phyloP scores from a whole-genome alignment of 1,140 invertebrate species.

The Drosophila insularis region DNA sequence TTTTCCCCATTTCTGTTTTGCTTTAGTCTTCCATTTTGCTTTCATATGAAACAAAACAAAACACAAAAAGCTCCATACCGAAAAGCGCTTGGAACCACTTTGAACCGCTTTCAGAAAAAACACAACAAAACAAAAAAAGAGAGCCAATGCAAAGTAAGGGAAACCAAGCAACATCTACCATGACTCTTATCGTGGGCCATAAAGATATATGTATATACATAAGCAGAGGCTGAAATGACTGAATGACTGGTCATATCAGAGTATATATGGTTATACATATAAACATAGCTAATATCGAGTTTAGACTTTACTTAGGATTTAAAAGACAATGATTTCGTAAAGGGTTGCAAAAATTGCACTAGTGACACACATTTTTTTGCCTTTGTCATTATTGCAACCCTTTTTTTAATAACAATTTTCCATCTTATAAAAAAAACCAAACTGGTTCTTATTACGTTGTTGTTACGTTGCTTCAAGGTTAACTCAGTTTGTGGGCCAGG shows the following conservation, averaged over 20 bases:
- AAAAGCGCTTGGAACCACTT: conserved; percentile 40
- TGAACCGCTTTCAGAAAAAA: conserved; percentile 10
- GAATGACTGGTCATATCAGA: not conserved
- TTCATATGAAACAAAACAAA: not conserved
- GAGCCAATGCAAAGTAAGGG: conserved; percentile 11
- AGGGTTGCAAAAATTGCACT: conserved; percentile 30
- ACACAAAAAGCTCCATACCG: conserved; percentile 20
- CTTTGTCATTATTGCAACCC: not conserved
- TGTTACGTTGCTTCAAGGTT: conserved; percentile 4
- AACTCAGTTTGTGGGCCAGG: conserved; percentile 3
- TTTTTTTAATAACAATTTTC: not conserved
- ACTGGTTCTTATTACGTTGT: conserved; percentile 69
- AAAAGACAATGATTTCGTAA: too few relatives aligned
- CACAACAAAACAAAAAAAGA: not conserved
- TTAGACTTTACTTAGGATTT: conserved; percentile 2
- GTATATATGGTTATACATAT: conserved; percentile 2
- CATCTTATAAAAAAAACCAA: not conserved
- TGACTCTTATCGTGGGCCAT: not conserved
- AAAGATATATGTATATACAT: not conserved
- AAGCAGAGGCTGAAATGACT: not conserved
- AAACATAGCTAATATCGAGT: not conserved
- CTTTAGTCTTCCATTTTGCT: conserved; percentile 1
- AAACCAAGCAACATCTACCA: not conserved
- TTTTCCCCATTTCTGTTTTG: conserved; percentile 7
- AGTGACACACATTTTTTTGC: conserved; percentile 57